A percentile compares a stretch with the other conserved stretches of the same genome.
These are phyloP conservation scores for Chromis chromis DNA, from an alignment of 2,797 vertebrate genomes.

Conservation along the genomic window DNA sequence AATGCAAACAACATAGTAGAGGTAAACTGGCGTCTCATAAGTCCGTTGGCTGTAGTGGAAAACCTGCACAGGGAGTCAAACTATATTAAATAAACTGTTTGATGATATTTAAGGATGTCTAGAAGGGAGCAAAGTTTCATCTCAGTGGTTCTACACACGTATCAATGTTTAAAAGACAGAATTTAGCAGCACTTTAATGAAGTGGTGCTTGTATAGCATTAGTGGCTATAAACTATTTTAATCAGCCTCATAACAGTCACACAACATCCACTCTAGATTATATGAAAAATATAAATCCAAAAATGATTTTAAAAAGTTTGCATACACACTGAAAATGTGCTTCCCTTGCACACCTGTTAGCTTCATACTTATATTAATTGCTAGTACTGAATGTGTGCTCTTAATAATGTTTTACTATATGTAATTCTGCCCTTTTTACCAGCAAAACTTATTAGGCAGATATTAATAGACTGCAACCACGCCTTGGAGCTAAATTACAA, in stretches of 20 bases:
- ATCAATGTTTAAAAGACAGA: constrained; percentile 61
- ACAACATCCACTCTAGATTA: constrained; percentile 16
- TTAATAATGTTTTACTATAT: background rate
- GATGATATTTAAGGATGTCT: constrained; percentile 47
- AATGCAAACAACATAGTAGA: background rate
- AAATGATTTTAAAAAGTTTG: background rate
- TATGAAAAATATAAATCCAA: background rate
- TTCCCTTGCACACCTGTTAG: background rate
- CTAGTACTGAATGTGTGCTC: background rate
- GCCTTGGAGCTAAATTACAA: too few species aligned
- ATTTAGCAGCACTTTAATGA: constrained; percentile 39
- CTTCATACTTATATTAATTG: too few species aligned
- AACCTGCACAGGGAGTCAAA: constrained; percentile 9
- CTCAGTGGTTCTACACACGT: constrained; percentile 4
- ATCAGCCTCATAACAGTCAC: background rate
- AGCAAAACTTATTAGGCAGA: background rate
- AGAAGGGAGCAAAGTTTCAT: constrained; percentile 4
- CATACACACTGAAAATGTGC: background rate
- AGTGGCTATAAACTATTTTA: background rate
- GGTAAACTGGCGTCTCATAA: background rate
- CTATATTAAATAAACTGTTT: constrained; percentile 55
- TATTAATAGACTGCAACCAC: background rate
- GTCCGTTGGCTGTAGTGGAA: constrained; percentile 6
- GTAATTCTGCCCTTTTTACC: background rate
- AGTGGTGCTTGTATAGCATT: background rate